Base-by-base conservation (phyloP, 2,113 vertebrate genomes). In the Egretta garzetta region DNA sequence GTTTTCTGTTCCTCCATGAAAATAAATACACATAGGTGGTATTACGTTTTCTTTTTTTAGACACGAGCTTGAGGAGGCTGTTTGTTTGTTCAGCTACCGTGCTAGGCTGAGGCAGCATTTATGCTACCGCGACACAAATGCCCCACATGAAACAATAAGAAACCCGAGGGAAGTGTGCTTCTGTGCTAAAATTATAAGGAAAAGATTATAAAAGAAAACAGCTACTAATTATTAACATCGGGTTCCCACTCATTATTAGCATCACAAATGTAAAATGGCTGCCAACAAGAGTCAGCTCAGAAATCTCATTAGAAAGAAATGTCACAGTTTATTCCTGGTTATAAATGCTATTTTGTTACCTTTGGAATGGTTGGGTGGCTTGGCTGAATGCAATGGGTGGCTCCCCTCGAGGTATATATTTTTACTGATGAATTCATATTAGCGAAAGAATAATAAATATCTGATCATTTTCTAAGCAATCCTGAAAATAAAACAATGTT, bases 241-340 rank as follows among this genome's bases (percentile, higher is more conserved):
- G 37, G 66, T 88, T 95, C 86, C 74, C 72, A 39, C 58, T 94
- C 87, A 64, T 81, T 80, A 76, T 83, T 93, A 94, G n/a, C 59
- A 95, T 80, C 70, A 72, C 88, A 88, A 93, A 88, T 90, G 56
- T 74, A 95, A 96, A 95, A 96, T 94, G 94, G 92, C 88, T 94
- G 60, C 88, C 83, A 93, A 86, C 18, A 89, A 91, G 59, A 91
- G 30, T 81, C 73, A 87, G 77, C 53, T 80, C 24, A 5, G 62
- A 95, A 97, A 70, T 86, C 77, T 88, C 58, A 81, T 86, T 87
- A 92, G 73, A 83, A 93, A 75, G 33, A 75, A 96, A 92, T 62
- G 45, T 55, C 60, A 66, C 18, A 8, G 22, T 94, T 93, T 93
- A 89, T 93, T 95, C 53, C 33, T 66, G 49, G 43, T 88, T 91